A percentile compares a stretch with the other conserved stretches of the same genome.
Conservation (phyloP, 2,113 vertebrate genomes). For the Castor canadensis region DNA sequence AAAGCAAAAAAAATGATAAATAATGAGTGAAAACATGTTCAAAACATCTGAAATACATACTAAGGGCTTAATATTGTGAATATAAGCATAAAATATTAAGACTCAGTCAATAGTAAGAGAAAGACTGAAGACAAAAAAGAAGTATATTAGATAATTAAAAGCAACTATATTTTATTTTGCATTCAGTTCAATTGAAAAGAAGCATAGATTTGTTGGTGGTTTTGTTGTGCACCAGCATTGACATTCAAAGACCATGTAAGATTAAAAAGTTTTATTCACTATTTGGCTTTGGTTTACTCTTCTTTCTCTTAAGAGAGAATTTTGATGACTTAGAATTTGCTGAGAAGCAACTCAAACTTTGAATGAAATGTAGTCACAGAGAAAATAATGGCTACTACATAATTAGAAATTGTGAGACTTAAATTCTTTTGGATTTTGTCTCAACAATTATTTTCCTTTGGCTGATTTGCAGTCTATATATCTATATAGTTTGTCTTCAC, state of each 20-base stretch:
- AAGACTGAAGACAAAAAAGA: neutral
- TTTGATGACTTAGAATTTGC: neutral
- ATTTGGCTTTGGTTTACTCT: neutral
- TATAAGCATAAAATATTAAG: neutral
- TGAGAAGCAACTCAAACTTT: slow-evolving; percentile 20
- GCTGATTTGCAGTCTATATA: neutral
- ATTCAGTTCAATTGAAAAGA: neutral
- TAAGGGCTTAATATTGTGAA: neutral
- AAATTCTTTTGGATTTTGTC: neutral
- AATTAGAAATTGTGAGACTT: slow-evolving; percentile 9
- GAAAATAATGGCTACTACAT: neutral
- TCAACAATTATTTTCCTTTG: neutral
- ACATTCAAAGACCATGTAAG: neutral
- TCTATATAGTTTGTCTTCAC: neutral
- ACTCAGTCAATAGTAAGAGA: neutral
- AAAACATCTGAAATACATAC: neutral
- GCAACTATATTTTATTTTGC: neutral
- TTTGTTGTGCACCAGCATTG: neutral
- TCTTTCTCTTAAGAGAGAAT: neutral
- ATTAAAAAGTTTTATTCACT: neutral
- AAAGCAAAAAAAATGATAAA: neutral
- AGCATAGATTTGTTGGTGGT: neutral
- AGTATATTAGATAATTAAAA: neutral
- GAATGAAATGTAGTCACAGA: slow-evolving; percentile 29
- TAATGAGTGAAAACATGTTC: neutral